phyloP scores from a whole-genome alignment of 2,888 invertebrate genomes.

The Eupsilia transversa region DNA sequence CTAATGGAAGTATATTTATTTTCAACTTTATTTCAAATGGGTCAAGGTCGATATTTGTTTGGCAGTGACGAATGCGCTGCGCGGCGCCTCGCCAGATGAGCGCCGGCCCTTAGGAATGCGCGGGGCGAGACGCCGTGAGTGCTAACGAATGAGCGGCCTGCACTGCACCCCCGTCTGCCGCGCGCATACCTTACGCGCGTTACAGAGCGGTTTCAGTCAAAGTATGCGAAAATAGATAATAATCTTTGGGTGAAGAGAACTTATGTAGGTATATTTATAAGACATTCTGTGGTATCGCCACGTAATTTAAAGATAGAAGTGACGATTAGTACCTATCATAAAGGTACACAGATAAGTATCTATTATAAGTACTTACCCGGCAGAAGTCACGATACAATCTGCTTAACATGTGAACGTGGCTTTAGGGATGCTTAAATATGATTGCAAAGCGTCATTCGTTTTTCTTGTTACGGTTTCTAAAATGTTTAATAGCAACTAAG shows the following conservation, averaged over 20 bases:
- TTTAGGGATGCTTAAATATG: not conserved
- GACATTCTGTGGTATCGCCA: not conserved
- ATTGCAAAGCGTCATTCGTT: not conserved
- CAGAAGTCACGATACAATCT: not conserved
- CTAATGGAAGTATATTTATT: too few relatives aligned
- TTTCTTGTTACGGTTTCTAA: not conserved
- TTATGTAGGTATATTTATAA: not conserved
- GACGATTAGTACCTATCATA: not conserved
- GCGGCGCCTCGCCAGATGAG: too few relatives aligned
- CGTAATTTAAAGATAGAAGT: not conserved
- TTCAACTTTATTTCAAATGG: too few relatives aligned
- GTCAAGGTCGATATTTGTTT: too few relatives aligned
- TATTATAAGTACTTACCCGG: not conserved
- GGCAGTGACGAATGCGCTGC: too few relatives aligned
- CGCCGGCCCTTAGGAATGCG: too few relatives aligned
- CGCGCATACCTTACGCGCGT: too few relatives aligned
- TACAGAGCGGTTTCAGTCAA: too few relatives aligned
- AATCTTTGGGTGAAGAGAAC: slow-evolving; percentile 1
- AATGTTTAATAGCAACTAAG: not conserved
- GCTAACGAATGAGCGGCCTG: too few relatives aligned
- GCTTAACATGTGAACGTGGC: not conserved
- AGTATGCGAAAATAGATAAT: slow-evolving; percentile 12
- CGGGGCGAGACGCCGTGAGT: too few relatives aligned
- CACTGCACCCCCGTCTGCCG: too few relatives aligned
- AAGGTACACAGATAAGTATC: not conserved